Percentiles rank a stretch among this genome's conserved stretches.
phyloP scores from a whole-genome alignment of 2,888 invertebrate species.

The Schizotus pectinicornis region DNA sequence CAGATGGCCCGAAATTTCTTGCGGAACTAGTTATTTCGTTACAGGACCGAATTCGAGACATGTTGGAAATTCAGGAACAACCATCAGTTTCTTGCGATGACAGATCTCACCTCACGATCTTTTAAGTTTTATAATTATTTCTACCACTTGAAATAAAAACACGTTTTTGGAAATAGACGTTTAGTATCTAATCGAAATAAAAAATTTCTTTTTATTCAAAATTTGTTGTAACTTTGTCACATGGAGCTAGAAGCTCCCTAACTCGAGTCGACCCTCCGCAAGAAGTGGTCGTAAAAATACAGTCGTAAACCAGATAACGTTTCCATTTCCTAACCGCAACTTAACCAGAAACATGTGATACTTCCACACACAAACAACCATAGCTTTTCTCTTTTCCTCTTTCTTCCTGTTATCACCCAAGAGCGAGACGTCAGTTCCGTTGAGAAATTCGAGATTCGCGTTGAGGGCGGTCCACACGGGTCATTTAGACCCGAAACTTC shows the following conservation, averaged over 20 bases:
- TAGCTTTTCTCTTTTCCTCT: neutral
- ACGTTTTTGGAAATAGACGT: too few species aligned
- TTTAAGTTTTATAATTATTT: too few species aligned
- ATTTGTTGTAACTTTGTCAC: too few species aligned
- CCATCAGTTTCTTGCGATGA: too few species aligned
- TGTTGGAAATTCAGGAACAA: too few species aligned
- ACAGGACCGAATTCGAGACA: too few species aligned
- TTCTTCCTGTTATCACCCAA: neutral
- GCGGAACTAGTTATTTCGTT: too few species aligned
- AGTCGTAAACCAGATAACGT: constrained; percentile 20
- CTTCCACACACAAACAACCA: constrained; percentile 33
- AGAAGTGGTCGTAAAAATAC: constrained; percentile 11
- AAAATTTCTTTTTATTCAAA: too few species aligned
- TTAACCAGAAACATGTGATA: constrained; percentile 46
- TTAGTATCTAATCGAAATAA: too few species aligned
- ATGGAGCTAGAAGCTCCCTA: neutral
- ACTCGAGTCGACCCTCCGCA: neutral
- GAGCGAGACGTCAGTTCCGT: constrained; percentile 17
- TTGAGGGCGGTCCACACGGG: constrained; percentile 41
- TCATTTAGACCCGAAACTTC: constrained; percentile 39
- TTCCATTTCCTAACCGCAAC: constrained; percentile 42
- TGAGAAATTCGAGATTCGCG: constrained; percentile 31
- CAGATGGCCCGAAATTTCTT: too few species aligned
- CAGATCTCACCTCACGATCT: too few species aligned
- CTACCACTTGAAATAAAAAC: too few species aligned